Evolutionary conservation across 2,113 vertebrate species (phyloP).

Genomic region (Zosterops japonicus): DNA sequence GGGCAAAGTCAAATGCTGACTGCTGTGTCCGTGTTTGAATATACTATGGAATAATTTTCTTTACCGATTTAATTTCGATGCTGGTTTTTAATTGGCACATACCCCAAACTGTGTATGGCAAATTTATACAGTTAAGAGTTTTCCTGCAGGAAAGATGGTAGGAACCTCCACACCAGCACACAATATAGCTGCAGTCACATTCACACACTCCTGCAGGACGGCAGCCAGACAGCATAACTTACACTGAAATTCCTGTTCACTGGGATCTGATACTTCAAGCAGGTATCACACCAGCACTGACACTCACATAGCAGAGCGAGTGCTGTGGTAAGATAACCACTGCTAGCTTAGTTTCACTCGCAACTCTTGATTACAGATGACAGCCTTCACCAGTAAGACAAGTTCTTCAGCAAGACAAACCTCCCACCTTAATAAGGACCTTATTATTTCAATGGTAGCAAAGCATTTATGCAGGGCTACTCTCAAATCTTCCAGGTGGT

Average conservation of each 20-base stretch:
- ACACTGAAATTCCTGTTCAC: neutral
- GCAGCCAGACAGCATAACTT: neutral
- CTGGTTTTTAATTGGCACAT: neutral
- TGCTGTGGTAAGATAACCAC: neutral
- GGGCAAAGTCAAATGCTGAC: neutral
- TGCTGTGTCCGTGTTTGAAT: neutral
- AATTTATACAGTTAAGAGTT: neutral
- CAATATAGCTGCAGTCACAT: accelerated
- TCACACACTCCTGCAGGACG: neutral
- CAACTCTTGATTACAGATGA: neutral
- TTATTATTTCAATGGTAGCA: neutral
- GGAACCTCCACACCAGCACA: neutral
- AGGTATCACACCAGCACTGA: neutral
- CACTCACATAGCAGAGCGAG: accelerated
- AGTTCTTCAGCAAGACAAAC: neutral
- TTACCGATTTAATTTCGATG: neutral
- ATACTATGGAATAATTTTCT: neutral
- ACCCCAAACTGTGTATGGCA: neutral
- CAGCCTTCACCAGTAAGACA: neutral
- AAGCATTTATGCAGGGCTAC: neutral
- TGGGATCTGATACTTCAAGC: neutral
- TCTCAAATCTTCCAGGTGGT: accelerated
- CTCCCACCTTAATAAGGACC: neutral
- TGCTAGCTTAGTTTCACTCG: neutral
- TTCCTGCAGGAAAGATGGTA: neutral